Base-by-base conservation (phyloP, 2,113 vertebrate genomes). In the Perccottus glenii region DNA sequence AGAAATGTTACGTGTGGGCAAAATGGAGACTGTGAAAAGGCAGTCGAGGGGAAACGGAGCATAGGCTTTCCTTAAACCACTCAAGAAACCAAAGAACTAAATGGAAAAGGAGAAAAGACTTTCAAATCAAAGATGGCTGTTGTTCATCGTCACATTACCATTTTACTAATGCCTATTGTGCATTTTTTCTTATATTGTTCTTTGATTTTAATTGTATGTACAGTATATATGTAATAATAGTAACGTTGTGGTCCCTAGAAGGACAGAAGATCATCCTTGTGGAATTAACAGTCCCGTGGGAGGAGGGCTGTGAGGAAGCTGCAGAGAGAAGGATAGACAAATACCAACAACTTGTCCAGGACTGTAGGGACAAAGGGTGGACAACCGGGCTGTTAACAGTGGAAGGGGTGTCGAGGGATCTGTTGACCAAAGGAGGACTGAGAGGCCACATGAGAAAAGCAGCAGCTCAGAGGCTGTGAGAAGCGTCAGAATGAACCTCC, bases 1-100 rank as follows among this genome's bases (percentile, higher is more conserved):
- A 56, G 55, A 65, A 43, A 45, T 35, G 42, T 43, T 70, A 35
- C 16, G 52, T 49, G 64, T 84, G 19, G 59, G 53, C 11, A 32
- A 58, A 27, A 52, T 10, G n/a, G 10, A 9, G 15, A 38, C 11
- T 45, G 27, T 32, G 12, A 36, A 19, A 57, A 12, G 53, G 38
- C 44, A 63, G 36, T 44, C 8, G 43, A n/a, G 32, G 16, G 19
- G 11, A 8, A 51, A 60, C n/a, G 38, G 19, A 63, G 16, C 32
- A 11, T 27, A 27, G 56, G 40, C 6, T 50, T 70, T 40, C 48
- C 11, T 16, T 7, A 16, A 5, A 51, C 4, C 3, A 46, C 44
- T 46, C 11, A 46, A 46, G 38, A 40, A 40, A 8, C 8, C 2
- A 40, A 8, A 4, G 38, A 5, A 40, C 8, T 6, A 8, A 40